phyloP scores from a whole-genome alignment of 1,140 invertebrate species.

The Penaeus vannamei region DNA sequence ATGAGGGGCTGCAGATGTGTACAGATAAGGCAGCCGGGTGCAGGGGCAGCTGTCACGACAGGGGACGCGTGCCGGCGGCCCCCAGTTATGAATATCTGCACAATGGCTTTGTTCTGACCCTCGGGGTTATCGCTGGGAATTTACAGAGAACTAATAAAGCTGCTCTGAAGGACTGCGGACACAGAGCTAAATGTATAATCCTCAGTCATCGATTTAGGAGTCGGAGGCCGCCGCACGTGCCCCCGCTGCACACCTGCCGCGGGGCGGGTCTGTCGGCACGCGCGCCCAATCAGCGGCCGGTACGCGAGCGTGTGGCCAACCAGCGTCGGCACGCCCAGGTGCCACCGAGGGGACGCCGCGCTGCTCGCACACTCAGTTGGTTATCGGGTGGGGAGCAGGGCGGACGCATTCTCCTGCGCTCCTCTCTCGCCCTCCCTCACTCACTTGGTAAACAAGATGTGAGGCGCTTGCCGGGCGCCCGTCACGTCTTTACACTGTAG shows the following conservation, averaged over 20 bases:
- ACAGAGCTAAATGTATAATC: constrained; percentile 65
- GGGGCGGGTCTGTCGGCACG: constrained; percentile 65
- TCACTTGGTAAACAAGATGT: constrained; percentile 47
- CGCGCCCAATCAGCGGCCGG: constrained; percentile 58
- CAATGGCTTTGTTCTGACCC: constrained; percentile 56
- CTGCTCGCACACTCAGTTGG: constrained; percentile 54
- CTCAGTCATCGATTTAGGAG: constrained; percentile 60
- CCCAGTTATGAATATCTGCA: constrained; percentile 59
- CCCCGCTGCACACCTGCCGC: constrained; percentile 64
- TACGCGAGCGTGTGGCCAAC: constrained; percentile 60
- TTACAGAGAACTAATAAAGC: constrained; percentile 60
- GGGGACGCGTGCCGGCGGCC: too few species aligned
- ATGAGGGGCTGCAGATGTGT: too few species aligned
- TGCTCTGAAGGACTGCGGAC: constrained; percentile 61
- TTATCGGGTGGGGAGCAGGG: constrained; percentile 58
- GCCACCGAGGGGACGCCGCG: constrained; percentile 43
- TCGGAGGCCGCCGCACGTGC: constrained; percentile 59
- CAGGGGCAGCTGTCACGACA: too few species aligned
- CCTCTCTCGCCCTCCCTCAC: constrained; percentile 38
- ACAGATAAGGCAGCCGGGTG: too few species aligned
- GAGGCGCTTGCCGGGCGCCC: constrained; percentile 58
- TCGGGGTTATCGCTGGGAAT: constrained; percentile 58
- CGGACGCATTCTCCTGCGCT: constrained; percentile 60
- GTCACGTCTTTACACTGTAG: not conserved
- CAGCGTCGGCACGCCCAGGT: constrained; percentile 56